A percentile compares a stretch with the other conserved stretches of the same genome.
Evolutionary conservation across 2,797 vertebrate genomes (phyloP).

Genomic region (Melanotaenia maccullochi): DNA sequence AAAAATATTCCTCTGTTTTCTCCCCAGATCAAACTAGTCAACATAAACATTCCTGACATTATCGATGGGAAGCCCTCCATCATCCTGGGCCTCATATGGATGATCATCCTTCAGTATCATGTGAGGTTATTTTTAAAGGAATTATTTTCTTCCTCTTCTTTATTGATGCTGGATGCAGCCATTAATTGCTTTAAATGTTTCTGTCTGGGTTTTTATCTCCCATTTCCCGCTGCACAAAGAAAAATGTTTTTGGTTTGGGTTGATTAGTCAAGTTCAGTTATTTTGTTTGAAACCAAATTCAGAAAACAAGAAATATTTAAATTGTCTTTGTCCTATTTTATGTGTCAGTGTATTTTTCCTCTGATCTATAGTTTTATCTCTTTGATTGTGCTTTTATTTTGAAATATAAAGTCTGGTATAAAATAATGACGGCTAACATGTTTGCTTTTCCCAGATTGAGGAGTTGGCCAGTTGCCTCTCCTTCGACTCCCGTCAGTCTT

Average conservation of each 20-base stretch:
- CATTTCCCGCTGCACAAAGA: too few species aligned
- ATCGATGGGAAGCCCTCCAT: slow-evolving; percentile 95
- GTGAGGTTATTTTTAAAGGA: slow-evolving; percentile 80
- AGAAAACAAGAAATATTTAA: too few species aligned
- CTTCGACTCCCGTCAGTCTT: slow-evolving; percentile 85
- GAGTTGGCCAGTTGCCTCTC: slow-evolving; percentile 87
- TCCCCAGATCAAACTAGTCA: slow-evolving; percentile 93
- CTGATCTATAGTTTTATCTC: neutral
- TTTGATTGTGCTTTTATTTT: neutral
- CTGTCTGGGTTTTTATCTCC: neutral
- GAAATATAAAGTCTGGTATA: neutral
- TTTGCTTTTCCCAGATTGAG: slow-evolving; percentile 85
- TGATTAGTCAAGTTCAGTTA: too few species aligned
- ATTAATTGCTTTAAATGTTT: neutral
- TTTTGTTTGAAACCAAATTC: too few species aligned
- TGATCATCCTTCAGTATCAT: slow-evolving; percentile 96
- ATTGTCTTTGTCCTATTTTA: too few species aligned
- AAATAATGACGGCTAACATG: neutral
- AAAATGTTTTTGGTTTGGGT: too few species aligned
- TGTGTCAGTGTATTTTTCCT: neutral
- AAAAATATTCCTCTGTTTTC: neutral
- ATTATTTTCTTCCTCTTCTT: neutral
- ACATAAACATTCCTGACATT: slow-evolving; percentile 96
- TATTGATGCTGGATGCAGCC: neutral
- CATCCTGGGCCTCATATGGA: slow-evolving; percentile 96